Percentiles rank a stretch among this genome's conserved stretches.
Evolutionary conservation across 2,888 invertebrate species (phyloP).

Genomic region (Apocheima hispidaria): DNA sequence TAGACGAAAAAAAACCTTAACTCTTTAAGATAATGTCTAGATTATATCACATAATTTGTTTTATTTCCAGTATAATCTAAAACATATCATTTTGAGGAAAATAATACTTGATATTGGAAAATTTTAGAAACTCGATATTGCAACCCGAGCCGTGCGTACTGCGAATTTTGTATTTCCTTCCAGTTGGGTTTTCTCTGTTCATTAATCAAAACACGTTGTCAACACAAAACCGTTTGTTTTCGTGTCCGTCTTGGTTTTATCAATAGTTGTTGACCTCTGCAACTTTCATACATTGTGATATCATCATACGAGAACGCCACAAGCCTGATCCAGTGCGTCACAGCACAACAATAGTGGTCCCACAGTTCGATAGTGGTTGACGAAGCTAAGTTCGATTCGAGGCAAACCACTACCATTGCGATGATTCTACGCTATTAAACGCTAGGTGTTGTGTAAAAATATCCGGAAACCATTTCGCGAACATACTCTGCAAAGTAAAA

Average conservation of each 20-base stretch:
- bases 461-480: slow-evolving; percentile 40
- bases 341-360: not conserved
- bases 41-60: too few relatives aligned
- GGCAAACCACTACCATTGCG: slow-evolving; percentile 28
- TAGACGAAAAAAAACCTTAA: too few relatives aligned
- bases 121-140: too few relatives aligned
- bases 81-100: too few relatives aligned
- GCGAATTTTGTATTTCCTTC: too few relatives aligned
- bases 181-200: not conserved
- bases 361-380: not conserved
- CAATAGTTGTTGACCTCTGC: slow-evolving; percentile 52
- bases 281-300: slow-evolving; percentile 43
- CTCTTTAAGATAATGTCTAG: too few relatives aligned
- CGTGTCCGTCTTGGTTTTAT: slow-evolving; percentile 46
- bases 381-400: slow-evolving; percentile 19
- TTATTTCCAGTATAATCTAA: too few relatives aligned
- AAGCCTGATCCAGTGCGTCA: slow-evolving; percentile 38
- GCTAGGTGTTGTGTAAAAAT: slow-evolving; percentile 46
- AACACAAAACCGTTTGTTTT: slow-evolving; percentile 45
- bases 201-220: not conserved
- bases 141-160: too few relatives aligned
- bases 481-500: slow-evolving; percentile 27
- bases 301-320: slow-evolving; percentile 59
- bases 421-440: slow-evolving; percentile 30
- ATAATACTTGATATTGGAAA: too few relatives aligned